These are phyloP conservation scores for Drosophila nasuta DNA, from an alignment of 1,140 invertebrate species.

Conservation along the genomic window DNA sequence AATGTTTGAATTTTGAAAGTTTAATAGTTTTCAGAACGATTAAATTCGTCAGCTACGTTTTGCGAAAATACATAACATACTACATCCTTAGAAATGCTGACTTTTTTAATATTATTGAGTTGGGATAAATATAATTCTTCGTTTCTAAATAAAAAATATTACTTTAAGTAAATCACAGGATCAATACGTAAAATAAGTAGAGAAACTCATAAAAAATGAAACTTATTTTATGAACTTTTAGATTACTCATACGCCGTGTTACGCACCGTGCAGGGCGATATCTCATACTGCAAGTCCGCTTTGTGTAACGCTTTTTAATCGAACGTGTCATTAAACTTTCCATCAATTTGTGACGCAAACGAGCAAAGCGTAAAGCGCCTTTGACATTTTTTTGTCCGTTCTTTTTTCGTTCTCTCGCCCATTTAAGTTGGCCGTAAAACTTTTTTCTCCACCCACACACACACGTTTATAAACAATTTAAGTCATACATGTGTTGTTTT, in stretches of 20 bases:
- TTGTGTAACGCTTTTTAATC: slow-evolving; percentile 56
- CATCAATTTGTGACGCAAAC: slow-evolving; percentile 57
- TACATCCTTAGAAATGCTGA: no score
- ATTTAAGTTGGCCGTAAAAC: slow-evolving; percentile 40
- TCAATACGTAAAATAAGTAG: no score
- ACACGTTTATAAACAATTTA: slow-evolving; percentile 63
- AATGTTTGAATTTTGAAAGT: no score
- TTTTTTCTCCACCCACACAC: slow-evolving; percentile 40
- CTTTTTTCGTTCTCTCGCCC: slow-evolving; percentile 15
- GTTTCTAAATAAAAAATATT: no score
- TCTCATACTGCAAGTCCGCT: background rate
- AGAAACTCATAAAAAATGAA: no score
- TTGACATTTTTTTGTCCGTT: slow-evolving; percentile 38
- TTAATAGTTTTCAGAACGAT: no score
- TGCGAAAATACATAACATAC: no score
- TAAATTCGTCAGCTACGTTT: no score
- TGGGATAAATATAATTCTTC: no score
- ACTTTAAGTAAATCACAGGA: no score
- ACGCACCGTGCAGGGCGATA: no score
- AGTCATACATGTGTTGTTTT: slow-evolving; percentile 65
- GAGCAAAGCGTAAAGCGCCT: slow-evolving; percentile 37
- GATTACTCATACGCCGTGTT: slow-evolving; percentile 34
- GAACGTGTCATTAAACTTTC: slow-evolving; percentile 63
- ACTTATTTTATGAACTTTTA: background rate
- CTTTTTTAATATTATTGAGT: no score